Conservation (phyloP, 2,888 invertebrate genomes). For the Ceriagrion tenellum region DNA sequence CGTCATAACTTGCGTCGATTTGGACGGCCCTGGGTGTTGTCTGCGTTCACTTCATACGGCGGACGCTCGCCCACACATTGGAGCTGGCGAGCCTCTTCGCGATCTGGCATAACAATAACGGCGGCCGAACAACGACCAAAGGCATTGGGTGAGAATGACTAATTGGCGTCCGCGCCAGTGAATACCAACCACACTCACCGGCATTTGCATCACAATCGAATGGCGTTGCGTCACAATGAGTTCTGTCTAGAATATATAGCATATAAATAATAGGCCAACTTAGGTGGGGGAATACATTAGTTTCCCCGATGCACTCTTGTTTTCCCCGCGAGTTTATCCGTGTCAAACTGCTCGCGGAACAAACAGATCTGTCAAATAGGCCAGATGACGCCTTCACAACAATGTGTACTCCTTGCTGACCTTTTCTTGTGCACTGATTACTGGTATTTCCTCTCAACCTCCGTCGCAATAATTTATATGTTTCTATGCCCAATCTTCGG, state of each 20-base stretch:
- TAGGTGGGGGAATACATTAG: not conserved
- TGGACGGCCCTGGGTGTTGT: not conserved
- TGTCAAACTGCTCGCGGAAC: no score
- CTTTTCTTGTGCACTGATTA: no score
- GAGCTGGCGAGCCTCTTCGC: not conserved
- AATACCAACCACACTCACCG: not conserved
- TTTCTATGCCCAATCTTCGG: no score
- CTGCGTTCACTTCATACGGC: not conserved
- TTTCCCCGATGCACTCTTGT: not conserved
- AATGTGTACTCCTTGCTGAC: no score
- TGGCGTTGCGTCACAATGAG: not conserved
- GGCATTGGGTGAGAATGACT: not conserved
- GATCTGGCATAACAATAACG: not conserved
- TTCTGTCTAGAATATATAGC: not conserved
- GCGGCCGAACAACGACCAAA: not conserved
- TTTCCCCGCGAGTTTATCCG: no score
- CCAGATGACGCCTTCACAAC: no score
- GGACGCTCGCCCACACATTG: not conserved
- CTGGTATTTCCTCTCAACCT: no score
- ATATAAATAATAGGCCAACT: not conserved
- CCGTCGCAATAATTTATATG: no score
- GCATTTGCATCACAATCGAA: slow-evolving; percentile 10
- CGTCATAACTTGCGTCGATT: no score
- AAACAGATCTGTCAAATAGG: no score
- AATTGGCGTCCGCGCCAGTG: not conserved